These are phyloP conservation scores for Drosophila diplacantha DNA, from an alignment of 2,888 invertebrate species.

Conservation along the genomic window DNA sequence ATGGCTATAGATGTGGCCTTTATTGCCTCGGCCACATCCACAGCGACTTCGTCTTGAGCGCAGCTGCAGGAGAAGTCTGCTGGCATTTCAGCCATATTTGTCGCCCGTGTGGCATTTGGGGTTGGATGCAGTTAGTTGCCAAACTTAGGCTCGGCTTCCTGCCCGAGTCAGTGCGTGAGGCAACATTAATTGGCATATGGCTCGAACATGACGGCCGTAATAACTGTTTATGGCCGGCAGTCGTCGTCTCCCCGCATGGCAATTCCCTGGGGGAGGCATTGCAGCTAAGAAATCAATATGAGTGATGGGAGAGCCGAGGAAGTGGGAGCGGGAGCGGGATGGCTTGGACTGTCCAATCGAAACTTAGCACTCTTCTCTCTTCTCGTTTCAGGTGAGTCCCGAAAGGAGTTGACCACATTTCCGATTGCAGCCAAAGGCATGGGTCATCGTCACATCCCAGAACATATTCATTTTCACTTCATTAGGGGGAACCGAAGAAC, in stretches of 20 bases:
- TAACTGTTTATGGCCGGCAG: constrained; percentile 41
- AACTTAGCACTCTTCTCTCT: not conserved
- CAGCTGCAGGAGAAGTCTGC: constrained; percentile 22
- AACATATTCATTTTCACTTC: constrained; percentile 50
- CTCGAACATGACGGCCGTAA: constrained; percentile 24
- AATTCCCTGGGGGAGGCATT: constrained; percentile 1
- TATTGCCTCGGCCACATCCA: constrained; percentile 40
- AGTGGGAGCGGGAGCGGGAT: no score
- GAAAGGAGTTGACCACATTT: constrained; percentile 1
- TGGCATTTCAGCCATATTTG: constrained; percentile 65
- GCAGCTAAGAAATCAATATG: constrained; percentile 3
- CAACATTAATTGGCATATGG: constrained; percentile 47
- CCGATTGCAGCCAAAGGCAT: not conserved
- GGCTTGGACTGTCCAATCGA: not conserved
- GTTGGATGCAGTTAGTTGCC: constrained; percentile 31
- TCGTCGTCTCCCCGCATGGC: constrained; percentile 3
- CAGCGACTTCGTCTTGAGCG: constrained; percentile 12
- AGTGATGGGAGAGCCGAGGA: constrained; percentile 3
- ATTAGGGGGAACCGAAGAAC: constrained; percentile 20
- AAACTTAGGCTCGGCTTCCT: constrained; percentile 35
- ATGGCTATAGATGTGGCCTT: constrained; percentile 40
- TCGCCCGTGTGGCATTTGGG: constrained; percentile 56
- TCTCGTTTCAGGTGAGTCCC: constrained; percentile 31
- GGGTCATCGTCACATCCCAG: constrained; percentile 19
- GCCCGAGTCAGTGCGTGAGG: constrained; percentile 46